Evolutionary conservation across 1,140 invertebrate genomes (phyloP), one percentile per base, ranked within the genome.

Genomic region (Cydia fagiglandana): DNA sequence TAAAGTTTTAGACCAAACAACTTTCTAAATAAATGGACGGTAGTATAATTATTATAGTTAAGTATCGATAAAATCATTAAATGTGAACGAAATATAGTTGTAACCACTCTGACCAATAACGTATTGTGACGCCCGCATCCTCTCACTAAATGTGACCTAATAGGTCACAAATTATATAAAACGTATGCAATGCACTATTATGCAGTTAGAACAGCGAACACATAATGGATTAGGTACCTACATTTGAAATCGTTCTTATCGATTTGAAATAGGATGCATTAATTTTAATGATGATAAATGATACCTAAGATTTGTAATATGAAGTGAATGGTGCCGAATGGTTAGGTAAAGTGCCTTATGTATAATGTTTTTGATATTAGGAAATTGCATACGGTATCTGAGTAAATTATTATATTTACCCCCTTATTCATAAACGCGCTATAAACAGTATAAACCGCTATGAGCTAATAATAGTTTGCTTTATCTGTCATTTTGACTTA

Each of bases 151-250:
- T 1, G n/a, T 17, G 50, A 53, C 15, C 50, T 53, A 53, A 6
- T 53, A 53, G n/a, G 50, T 53, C 50, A 53, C 50, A 53, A 53
- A 17, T 53, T 53, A 53, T 17, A n/a, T 53, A 53, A 53, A 53
- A 53, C n/a, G 50, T n/a, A 53, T 53, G 50, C 50, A 53, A 53
- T 53, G 50, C 50, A 17, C 47, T 50, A 1, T 53, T 53, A 53
- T 53, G 50, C 50, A n/a, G 15, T 53, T 53, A 17, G n/a, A 13
- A n/a, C 15, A 53, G 4, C 50, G n/a, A 53, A 13, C 13, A 50
- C 47, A 15, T 17, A n/a, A n/a, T 53, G 13, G 24, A n/a, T 28
- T 28, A 28, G 1, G 1, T 1, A 53, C 7, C 9, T n/a, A n/a
- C n/a, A n/a, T 17, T 17, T n/a, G 6, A 53, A 53, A 17, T 53